These are phyloP conservation scores for Nothobranchius kuhntae DNA, from an alignment of 2,113 vertebrate genomes.

Conservation along the genomic window DNA sequence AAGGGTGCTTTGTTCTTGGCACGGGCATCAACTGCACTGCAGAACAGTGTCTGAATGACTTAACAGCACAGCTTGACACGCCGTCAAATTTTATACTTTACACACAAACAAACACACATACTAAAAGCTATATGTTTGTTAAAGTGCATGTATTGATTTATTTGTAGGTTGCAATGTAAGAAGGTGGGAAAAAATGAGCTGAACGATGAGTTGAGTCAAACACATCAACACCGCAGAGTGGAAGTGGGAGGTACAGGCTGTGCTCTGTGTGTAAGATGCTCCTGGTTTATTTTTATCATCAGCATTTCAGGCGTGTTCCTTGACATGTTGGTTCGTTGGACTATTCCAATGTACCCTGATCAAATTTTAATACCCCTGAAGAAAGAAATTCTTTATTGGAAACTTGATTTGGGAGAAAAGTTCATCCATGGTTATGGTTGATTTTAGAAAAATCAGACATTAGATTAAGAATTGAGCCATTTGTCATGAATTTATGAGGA, in stretches of 20 bases:
- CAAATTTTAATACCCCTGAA: conserved; percentile 26
- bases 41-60: conserved; percentile 16
- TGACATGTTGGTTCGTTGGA: conserved; percentile 34
- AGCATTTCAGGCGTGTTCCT: conserved; percentile 39
- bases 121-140: conserved; percentile 2
- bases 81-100: conserved; percentile 23
- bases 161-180: conserved; percentile 27
- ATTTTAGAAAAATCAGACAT: conserved; percentile 18
- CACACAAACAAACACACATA: background rate
- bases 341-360: conserved; percentile 26
- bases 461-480: background rate
- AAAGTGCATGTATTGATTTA: conserved; percentile 27
- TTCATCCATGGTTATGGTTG: background rate
- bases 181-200: conserved; percentile 10
- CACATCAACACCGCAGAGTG: conserved; percentile 37
- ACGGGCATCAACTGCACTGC: conserved; percentile 32
- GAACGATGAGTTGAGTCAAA: background rate
- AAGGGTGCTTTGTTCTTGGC: conserved; percentile 30
- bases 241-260: conserved; percentile 33
- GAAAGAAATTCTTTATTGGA: conserved; percentile 42
- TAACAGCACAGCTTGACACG: conserved; percentile 24
- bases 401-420: conserved; percentile 34
- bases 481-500: background rate
- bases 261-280: conserved; percentile 22
- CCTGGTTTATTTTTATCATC: conserved; percentile 41